Base-by-base conservation (phyloP, 92 coral and sea anemone species). In the Nematostella vectensis region DNA sequence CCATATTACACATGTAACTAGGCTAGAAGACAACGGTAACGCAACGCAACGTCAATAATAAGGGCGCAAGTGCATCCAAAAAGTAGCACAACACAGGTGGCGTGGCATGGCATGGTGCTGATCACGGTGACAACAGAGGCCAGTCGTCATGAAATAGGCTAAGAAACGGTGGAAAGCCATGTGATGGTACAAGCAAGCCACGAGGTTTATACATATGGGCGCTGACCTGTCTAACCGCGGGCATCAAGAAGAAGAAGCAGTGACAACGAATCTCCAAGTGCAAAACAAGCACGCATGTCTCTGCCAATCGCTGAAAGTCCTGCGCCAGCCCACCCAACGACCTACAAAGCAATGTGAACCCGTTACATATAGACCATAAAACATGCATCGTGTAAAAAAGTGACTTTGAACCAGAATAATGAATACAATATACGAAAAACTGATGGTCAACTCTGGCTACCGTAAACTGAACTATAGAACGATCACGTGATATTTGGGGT, bases 221-320 rank as follows among this genome's bases (percentile, higher is more conserved):
- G n/a, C n/a, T 2, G 43, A 91, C 98, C 68, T 85, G 85, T 76
- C 78, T 83, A 1, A 91, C 79, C 31, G 91, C 88, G 28, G 76
- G 81, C 74, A 85, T 62, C 36, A 91, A 70, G 54, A 39, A 91
- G 48, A 43, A 91, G 29, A 91, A 83, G 56, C 98, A 91, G 43
- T 91, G 98, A 53, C 95, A 91, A 31, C 98, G 63, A 49, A 91
- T 91, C 31, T 91, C 98, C 68, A 91, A 72, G 63, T 91, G 98
- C 36, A 91, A 80, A 18, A 91, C 98, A 25, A 91, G 63, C 29
- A 91, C 55, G 55, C 98, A 85, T 25, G 82, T 78, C 58, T 91
- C 95, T 12, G 95, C 79, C 61, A 91, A 80, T 63, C 65, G 76
- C 71, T 91, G 98, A 65, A 85, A 91, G 16, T 85, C 95, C 33